Evolutionary conservation across 2,888 invertebrate species (phyloP).

Genomic region (Chironomus riparius): DNA sequence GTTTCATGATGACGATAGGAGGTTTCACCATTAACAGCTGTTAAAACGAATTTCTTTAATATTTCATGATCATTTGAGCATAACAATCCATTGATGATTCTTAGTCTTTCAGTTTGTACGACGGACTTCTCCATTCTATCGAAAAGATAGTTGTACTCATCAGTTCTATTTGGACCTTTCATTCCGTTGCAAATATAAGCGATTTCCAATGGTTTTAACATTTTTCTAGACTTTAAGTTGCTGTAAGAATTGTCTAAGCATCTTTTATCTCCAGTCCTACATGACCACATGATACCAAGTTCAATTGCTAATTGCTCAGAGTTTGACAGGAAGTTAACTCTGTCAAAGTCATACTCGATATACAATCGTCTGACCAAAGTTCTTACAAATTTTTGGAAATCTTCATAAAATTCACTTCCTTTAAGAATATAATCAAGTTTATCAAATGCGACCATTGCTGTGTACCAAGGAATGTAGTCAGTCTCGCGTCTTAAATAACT

Average conservation of each 20-base stretch:
- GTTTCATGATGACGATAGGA: neutral
- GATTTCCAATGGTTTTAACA: neutral
- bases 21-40: neutral
- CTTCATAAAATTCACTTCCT: neutral
- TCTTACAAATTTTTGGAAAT: neutral
- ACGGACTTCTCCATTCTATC: neutral
- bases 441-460: neutral
- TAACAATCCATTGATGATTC: slow-evolving; percentile 9
- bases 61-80: slow-evolving; percentile 1
- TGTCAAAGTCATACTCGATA: neutral
- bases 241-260: neutral
- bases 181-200: slow-evolving; percentile 16
- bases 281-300: slow-evolving; percentile 12
- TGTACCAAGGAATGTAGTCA: slow-evolving; percentile 48
- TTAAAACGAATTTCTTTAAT: neutral
- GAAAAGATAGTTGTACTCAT: neutral
- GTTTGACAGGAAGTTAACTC: neutral
- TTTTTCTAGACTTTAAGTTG: neutral
- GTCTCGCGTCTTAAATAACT: slow-evolving; percentile 49
- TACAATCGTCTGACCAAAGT: neutral
- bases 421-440: slow-evolving; percentile 2
- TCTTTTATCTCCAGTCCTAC: neutral
- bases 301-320: neutral
- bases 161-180: neutral
- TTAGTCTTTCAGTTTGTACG: slow-evolving; percentile 11